These are phyloP conservation scores for Catagonus wagneri DNA, from an alignment of 2,113 vertebrate genomes.

Conservation along the genomic window DNA sequence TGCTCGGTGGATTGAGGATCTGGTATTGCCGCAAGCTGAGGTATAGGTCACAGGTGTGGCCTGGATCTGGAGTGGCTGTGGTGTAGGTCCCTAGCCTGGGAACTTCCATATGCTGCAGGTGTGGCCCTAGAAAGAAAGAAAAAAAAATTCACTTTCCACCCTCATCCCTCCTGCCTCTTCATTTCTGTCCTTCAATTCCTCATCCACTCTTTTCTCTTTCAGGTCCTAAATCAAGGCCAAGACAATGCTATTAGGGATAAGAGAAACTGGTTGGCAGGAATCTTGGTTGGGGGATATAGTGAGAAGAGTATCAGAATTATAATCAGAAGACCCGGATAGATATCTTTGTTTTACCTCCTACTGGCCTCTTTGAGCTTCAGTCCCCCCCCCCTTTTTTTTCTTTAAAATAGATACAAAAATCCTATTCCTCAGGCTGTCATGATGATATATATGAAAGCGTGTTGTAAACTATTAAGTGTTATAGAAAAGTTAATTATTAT, in stretches of 20 bases:
- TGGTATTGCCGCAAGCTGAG: too few relatives aligned
- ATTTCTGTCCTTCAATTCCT: conserved; percentile 14
- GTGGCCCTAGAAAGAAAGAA: too few relatives aligned
- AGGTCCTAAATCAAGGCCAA: neutral
- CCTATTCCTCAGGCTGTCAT: conserved; percentile 2
- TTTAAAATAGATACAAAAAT: conserved; percentile 20
- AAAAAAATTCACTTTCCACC: too few relatives aligned
- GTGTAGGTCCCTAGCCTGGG: too few relatives aligned
- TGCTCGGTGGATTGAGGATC: too few relatives aligned
- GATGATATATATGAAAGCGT: neutral
- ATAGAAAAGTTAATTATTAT: conserved; percentile 44
- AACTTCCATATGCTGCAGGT: too few relatives aligned
- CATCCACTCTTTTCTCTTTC: neutral
- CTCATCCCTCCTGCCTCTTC: neutral
- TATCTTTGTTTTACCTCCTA: conserved; percentile 20
- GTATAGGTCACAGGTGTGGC: too few relatives aligned
- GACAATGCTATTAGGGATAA: neutral
- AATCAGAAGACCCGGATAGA: conserved; percentile 26
- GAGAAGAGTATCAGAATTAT: neutral
- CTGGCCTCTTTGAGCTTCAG: neutral
- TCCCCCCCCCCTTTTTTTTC: neutral
- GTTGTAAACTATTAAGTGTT: conserved; percentile 50
- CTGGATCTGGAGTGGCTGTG: too few relatives aligned
- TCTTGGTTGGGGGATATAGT: neutral
- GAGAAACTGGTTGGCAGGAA: neutral